Evolutionary conservation across 2,888 invertebrate species (phyloP).

Genomic region (Cosmorhoe ocellata): DNA sequence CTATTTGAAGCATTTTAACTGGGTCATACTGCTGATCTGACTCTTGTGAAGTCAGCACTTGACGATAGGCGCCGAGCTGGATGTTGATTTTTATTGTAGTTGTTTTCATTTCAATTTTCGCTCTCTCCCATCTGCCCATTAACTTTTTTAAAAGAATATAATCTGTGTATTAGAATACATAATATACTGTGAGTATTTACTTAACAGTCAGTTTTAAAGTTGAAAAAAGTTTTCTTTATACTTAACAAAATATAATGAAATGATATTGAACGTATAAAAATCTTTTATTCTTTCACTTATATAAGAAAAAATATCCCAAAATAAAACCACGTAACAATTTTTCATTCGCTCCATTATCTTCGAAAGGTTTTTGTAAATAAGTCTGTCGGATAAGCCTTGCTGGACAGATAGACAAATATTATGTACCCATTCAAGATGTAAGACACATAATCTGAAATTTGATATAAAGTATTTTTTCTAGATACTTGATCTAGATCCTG

Average conservation of each 20-base stretch:
- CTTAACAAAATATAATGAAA: no score
- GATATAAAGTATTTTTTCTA: neutral
- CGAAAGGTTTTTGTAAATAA: conserved; percentile 17
- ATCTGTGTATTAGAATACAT: no score
- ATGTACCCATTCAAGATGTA: conserved; percentile 1
- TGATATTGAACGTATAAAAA: neutral
- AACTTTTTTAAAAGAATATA: no score
- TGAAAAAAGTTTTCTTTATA: no score
- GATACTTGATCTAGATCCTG: no score
- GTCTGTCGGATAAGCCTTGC: conserved; percentile 8
- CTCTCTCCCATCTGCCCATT: no score
- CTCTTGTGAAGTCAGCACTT: conserved; percentile 40
- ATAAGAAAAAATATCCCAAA: neutral
- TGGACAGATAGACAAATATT: conserved; percentile 2
- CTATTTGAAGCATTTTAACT: conserved; percentile 27
- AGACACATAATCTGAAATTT: neutral
- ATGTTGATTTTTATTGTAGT: conserved; percentile 25
- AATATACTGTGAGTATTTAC: no score
- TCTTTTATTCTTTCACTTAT: neutral
- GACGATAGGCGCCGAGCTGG: conserved; percentile 14
- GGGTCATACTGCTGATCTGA: conserved; percentile 40
- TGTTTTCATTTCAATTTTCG: neutral
- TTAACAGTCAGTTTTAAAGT: no score
- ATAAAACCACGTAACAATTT: neutral
- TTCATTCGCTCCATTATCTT: conserved; percentile 10